Conservation (phyloP, 1,140 invertebrate genomes). For the Phymastichus coffea region DNA sequence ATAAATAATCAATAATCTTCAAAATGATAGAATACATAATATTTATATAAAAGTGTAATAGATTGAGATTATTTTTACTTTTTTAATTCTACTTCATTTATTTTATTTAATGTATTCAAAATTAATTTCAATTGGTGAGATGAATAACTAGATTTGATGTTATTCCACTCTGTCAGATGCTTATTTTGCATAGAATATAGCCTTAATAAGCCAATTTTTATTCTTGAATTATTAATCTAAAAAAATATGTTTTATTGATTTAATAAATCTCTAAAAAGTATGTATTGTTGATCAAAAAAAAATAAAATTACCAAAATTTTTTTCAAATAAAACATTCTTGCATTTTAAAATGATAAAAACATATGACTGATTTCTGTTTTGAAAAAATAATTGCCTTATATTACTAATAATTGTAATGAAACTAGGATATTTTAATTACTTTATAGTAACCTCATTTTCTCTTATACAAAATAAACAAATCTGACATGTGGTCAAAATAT, state of each 20-base stretch:
- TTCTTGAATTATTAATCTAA: background rate
- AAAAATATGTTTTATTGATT: background rate
- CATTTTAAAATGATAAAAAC: background rate
- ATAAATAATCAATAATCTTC: background rate
- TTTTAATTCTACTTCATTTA: background rate
- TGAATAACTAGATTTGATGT: slow-evolving; percentile 15
- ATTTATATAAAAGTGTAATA: background rate
- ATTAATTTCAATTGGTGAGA: background rate
- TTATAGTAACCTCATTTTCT: no score
- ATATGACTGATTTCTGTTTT: background rate
- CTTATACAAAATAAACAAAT: no score
- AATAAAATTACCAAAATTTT: background rate
- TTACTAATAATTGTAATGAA: background rate
- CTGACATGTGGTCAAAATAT: no score
- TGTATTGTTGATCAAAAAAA: no score
- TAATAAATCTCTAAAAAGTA: background rate
- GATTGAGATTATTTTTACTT: no score
- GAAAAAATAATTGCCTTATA: background rate
- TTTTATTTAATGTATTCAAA: slow-evolving; percentile 7
- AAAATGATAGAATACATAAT: background rate
- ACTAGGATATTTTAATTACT: no score
- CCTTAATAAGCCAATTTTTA: background rate
- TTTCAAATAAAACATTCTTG: background rate
- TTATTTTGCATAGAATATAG: background rate
- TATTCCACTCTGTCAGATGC: background rate